Base-by-base conservation (phyloP, 2,797 vertebrate genomes). In the Phyllotis vaccarum region DNA sequence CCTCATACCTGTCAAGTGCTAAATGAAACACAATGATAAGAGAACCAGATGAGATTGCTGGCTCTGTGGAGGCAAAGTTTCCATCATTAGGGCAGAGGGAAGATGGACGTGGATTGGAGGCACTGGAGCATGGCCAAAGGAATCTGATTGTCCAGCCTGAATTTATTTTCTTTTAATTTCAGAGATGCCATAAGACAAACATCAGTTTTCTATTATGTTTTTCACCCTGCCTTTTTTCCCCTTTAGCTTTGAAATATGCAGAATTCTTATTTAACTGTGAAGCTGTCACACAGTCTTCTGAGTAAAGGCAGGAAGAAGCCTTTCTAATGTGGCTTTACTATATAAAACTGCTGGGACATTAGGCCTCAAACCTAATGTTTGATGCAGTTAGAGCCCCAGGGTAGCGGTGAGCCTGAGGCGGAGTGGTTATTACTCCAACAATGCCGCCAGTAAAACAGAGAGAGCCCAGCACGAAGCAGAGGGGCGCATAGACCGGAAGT, bases 221-320 rank as follows among this genome's bases (percentile, higher is more conserved):
- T 5, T 94, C 49, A 58, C 40, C 68, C 27, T 21, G 62, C 5
- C 27, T 89, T 56, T 86, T n/a, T 46, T 46, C 34, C 37, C 43
- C 19, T 81, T 21, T 31, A 46, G 29, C 43, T 40, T 12, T 94
- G 78, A 92, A 70, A 75, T 90, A 70, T 66, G 14, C 29, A 66
- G 31, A 74, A 49, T 29, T 93, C 21, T 66, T 93, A 27, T 78
- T 93, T 87, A 85, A 92, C 11, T 83, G 11, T 62, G 66, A 93
- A 93, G 40, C 22, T 81, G 14, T 85, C 54, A 62, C 11, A 54
- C 2, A 96, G 37, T 74, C n/a, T 80, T 90, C 54, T 91, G 70
- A 95, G 70, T 70, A 82, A 96, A 91, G 58, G 19, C 54, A 91
- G 34, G 82, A 80, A 91, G 54, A 43, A 88, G 46, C 89, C 11